A percentile compares a stretch with the other conserved stretches of the same genome.
These are phyloP conservation scores for Hippocampus kuda DNA, from an alignment of 2,797 vertebrate genomes.

Conservation along the genomic window DNA sequence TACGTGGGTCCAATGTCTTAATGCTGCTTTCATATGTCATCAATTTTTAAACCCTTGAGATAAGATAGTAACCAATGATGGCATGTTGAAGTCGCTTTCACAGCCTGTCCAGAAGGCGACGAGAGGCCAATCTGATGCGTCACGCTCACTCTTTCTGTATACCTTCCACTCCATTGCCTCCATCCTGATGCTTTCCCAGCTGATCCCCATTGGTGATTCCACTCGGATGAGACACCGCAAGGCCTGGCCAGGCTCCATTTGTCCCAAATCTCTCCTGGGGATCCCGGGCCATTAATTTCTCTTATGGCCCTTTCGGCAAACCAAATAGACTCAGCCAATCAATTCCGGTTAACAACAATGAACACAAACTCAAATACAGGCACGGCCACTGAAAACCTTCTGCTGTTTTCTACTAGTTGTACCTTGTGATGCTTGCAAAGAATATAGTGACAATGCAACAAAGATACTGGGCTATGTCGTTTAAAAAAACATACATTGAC, in stretches of 20 bases:
- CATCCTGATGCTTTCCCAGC: slow-evolving; percentile 28
- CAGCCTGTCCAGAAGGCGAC: neutral
- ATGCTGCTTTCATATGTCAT: neutral
- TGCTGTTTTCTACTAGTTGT: neutral
- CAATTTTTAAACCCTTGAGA: neutral
- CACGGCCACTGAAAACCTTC: neutral
- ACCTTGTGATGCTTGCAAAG: neutral
- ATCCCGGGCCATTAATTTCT: slow-evolving; percentile 55
- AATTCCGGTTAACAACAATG: slow-evolving; percentile 47
- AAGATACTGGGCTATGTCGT: neutral
- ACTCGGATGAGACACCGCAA: slow-evolving; percentile 28
- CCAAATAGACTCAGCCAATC: slow-evolving; percentile 44
- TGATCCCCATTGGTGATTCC: slow-evolving; percentile 31
- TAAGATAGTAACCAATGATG: neutral
- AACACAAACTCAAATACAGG: slow-evolving; percentile 14
- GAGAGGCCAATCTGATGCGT: slow-evolving; percentile 26
- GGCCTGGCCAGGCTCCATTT: slow-evolving; percentile 32
- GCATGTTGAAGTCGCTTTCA: neutral
- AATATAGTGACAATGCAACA: neutral
- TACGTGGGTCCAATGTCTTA: neutral
- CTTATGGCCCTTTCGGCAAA: slow-evolving; percentile 35
- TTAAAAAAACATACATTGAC: neutral
- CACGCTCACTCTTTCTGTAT: slow-evolving; percentile 14
- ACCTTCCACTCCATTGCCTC: slow-evolving; percentile 36
- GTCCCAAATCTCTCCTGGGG: slow-evolving; percentile 40